These are phyloP conservation scores for Diploscapter pachys DNA, from an alignment of 1,140 invertebrate genomes.

Conservation along the genomic window DNA sequence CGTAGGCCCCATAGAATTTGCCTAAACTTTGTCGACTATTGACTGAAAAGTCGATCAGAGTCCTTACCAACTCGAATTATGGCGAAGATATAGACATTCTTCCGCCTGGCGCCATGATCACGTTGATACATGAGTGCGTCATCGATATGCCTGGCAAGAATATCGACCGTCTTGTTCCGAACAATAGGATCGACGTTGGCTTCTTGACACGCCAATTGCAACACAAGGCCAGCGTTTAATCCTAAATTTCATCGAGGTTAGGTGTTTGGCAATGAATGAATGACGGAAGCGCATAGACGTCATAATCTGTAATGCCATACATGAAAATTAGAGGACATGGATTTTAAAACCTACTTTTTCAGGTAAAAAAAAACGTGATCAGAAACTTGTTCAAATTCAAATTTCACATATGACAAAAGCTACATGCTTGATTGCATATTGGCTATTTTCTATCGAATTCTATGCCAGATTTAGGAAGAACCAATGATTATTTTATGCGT, in stretches of 20 bases:
- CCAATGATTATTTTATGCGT: no score
- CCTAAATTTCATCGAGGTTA: slow-evolving; percentile 29
- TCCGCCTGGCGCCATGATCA: slow-evolving; percentile 42
- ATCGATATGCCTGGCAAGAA: slow-evolving; percentile 54
- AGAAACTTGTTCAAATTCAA: no score
- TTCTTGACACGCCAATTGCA: slow-evolving; percentile 56
- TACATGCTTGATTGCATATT: no score
- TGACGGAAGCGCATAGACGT: no score
- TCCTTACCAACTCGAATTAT: slow-evolving; percentile 44
- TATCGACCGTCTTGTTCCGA: slow-evolving; percentile 51
- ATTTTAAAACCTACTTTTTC: no score
- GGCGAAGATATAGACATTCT: slow-evolving; percentile 52
- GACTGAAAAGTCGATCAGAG: neutral
- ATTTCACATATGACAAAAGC: no score
- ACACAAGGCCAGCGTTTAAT: slow-evolving; percentile 51
- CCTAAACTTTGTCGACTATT: slow-evolving; percentile 39
- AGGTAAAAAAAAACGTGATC: no score
- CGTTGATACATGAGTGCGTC: slow-evolving; percentile 57
- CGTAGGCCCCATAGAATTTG: slow-evolving; percentile 62
- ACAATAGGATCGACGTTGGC: slow-evolving; percentile 54
- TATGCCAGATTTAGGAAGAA: no score
- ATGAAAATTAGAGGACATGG: no score
- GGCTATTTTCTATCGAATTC: no score
- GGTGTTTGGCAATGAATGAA: no score
- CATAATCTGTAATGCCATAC: no score